Evolutionary conservation across 37 sponge, comb jelly and placozoan genomes (phyloP), one percentile per base, ranked within the genome.

Genomic region (Geodia barretti): DNA sequence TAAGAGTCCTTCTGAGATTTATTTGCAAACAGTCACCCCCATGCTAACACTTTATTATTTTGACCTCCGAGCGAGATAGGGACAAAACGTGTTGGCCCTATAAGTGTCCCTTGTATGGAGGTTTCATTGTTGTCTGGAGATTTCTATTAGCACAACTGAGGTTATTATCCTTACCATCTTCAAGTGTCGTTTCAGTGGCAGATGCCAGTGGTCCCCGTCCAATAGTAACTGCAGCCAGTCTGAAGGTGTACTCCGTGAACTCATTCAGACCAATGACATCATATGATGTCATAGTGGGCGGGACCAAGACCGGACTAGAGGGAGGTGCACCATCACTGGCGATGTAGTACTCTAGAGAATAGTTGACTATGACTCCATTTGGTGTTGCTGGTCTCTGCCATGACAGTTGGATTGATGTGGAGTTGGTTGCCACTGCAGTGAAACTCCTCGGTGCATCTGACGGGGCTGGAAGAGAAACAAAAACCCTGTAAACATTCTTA

Each of bases 281-380:
- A 47, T 72, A 72, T 35, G 39, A 39, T 41, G 54, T 72, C n/a
- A 17, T 63, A 20, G 8, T 73, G 3, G 9, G 7, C 0, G 58
- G 23, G 1, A 20, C 40, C 37, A 28, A 37, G 28, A 72, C 35
- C 1, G 3, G 20, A 41, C 60, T 19, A 31, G 84, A 75, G 5
- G 24, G 4, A 4, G 29, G 24, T 25, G 31, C 59, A 23, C 62
- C 43, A 35, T 21, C 20, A 32, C 9, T 64, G 28, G 42, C 31
- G 72, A 61, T 62, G 23, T 75, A 36, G 71, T 90, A 90, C 4
- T 30, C 24, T 4, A 90, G 2, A n/a, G 4, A 31, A 64, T 85
- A 85, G 35, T 40, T 1, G 19, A 41, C 29, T 7, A 91, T 64
- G 23, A 82, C 75, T 31, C 91, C 91, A 82, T 91, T 91, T n/a